These are phyloP conservation scores for Apodemus sylvaticus DNA, from an alignment of 2,113 vertebrate species.

Conservation along the genomic window DNA sequence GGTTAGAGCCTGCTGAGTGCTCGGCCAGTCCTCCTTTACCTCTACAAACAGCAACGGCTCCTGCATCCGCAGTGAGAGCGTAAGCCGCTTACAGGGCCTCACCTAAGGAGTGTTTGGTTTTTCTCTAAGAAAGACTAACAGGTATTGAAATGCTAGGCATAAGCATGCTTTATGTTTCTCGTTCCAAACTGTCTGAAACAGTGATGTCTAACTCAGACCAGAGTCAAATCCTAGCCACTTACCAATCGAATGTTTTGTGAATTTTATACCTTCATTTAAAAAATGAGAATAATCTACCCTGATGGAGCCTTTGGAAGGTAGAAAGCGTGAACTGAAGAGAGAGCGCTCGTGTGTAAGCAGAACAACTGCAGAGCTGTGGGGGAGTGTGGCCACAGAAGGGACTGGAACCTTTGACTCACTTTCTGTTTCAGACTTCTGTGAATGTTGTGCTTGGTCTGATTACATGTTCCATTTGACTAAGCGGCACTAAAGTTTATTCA, in stretches of 20 bases:
- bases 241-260: neutral
- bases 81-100: neutral
- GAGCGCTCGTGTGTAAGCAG: neutral
- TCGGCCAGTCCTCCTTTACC: neutral
- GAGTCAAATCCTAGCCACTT: neutral
- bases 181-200: neutral
- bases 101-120: neutral
- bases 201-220: neutral
- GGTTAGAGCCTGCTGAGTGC: too few relatives aligned
- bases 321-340: neutral
- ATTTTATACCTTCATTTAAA: slow-evolving; percentile 29
- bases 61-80: slow-evolving; percentile 12
- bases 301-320: neutral
- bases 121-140: slow-evolving; percentile 25
- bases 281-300: neutral
- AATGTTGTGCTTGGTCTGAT: slow-evolving; percentile 19
- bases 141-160: neutral
- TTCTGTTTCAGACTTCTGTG: slow-evolving; percentile 29
- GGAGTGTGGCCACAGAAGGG: neutral
- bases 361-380: neutral
- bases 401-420: slow-evolving; percentile 21
- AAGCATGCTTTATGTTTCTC: slow-evolving; percentile 38
- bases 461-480: slow-evolving; percentile 45
- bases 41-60: neutral
- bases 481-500: slow-evolving; percentile 31